Percentiles rank a stretch among this genome's conserved stretches.
Evolutionary conservation across 1,140 invertebrate genomes (phyloP).

Genomic region (Ostrea denselamellosa): DNA sequence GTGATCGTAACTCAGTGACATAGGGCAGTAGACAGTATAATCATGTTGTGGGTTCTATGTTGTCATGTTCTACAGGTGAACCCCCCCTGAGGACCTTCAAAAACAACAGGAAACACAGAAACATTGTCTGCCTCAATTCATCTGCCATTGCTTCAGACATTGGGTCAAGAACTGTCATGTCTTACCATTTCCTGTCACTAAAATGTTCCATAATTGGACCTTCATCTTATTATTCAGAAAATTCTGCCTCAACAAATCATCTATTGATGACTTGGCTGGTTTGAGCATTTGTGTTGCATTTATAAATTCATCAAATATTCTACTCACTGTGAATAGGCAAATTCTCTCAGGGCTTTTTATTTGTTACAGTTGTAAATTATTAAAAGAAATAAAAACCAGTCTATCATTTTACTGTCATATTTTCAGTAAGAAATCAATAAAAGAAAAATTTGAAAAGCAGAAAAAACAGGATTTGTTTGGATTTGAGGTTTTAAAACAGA

Average conservation of each 20-base stretch:
- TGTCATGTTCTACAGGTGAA: constrained; percentile 34
- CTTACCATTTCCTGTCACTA: constrained; percentile 5
- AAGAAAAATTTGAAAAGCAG: neutral
- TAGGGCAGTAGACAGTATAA: neutral
- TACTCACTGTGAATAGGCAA: neutral
- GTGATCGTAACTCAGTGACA: neutral
- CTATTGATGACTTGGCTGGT: neutral
- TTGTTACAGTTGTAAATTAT: constrained; percentile 11
- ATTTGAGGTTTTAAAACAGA: neutral
- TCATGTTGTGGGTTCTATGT: neutral
- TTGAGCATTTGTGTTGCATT: neutral
- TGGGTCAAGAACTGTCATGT: constrained; percentile 24
- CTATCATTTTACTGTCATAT: neutral
- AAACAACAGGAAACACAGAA: constrained; percentile 22
- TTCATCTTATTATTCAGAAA: neutral
- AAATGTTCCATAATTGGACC: constrained; percentile 7
- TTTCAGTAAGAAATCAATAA: neutral
- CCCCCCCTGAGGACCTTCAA: constrained; percentile 14
- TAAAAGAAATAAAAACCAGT: neutral
- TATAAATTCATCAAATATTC: neutral
- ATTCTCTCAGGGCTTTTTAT: neutral
- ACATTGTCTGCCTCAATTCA: constrained; percentile 35
- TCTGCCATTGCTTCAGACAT: constrained; percentile 6
- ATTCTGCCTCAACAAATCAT: neutral
- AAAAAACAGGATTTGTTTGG: neutral